phyloP scores from a whole-genome alignment of 2,113 vertebrate genomes.

The Dicerorhinus sumatrensis region DNA sequence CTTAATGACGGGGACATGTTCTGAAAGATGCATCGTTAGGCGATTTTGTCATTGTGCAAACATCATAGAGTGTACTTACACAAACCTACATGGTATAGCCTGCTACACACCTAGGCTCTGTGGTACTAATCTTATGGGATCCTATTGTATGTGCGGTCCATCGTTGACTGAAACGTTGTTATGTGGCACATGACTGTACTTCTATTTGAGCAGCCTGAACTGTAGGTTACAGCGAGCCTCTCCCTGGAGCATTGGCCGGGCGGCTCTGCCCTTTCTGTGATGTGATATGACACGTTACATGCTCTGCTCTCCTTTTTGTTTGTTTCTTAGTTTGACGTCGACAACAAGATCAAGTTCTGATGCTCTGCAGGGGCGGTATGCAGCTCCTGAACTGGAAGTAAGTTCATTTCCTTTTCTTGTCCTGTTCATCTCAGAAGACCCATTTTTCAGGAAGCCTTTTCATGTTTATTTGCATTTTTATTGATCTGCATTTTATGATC shows the following conservation, averaged over 20 bases:
- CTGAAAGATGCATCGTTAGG: no score
- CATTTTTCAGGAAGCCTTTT: background rate
- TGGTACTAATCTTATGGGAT: no score
- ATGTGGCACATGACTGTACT: no score
- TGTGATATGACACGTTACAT: accelerated
- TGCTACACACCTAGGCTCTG: no score
- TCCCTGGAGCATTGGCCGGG: accelerated
- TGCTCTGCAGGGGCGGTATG: slow-evolving; percentile 92
- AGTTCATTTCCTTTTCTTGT: slow-evolving; percentile 64
- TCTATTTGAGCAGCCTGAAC: no score
- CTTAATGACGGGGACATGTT: no score
- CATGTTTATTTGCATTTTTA: background rate
- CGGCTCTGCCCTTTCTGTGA: background rate
- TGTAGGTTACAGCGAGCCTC: background rate
- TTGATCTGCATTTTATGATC: background rate
- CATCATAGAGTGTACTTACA: no score
- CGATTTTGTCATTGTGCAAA: no score
- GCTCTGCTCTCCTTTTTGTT: background rate
- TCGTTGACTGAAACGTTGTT: no score
- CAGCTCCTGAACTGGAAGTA: slow-evolving; percentile 94
- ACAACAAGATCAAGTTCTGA: slow-evolving; percentile 97
- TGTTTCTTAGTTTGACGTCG: slow-evolving; percentile 92
- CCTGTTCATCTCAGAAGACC: background rate
- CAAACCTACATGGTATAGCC: no score
- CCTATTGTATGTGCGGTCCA: no score